Evolutionary conservation across 1,140 invertebrate species (phyloP).

Genomic region (Drosophila triauraria): DNA sequence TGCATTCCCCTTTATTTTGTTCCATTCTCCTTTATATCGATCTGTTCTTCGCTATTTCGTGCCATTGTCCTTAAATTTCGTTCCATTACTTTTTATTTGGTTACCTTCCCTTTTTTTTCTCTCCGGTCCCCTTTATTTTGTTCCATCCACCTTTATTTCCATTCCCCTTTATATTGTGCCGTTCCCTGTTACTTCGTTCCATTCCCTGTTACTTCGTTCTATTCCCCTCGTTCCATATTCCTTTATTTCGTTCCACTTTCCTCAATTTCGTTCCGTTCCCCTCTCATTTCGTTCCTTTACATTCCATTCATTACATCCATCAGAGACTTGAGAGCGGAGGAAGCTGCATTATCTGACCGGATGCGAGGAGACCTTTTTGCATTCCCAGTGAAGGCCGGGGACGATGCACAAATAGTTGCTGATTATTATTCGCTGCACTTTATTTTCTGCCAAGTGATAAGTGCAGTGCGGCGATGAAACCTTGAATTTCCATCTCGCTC

Average conservation of each 20-base stretch:
- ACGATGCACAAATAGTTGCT: constrained; percentile 3
- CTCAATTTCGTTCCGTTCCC: background rate
- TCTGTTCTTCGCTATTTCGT: background rate
- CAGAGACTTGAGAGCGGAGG: constrained; percentile 7
- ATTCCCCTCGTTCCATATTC: background rate
- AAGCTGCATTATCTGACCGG: constrained; percentile 7
- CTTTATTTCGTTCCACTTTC: background rate
- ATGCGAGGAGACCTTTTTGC: constrained; percentile 4
- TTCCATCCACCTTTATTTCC: too few species aligned
- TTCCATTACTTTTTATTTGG: too few species aligned
- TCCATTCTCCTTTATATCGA: background rate
- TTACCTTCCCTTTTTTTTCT: too few species aligned
- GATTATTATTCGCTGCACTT: background rate
- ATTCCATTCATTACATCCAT: background rate
- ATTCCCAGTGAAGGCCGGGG: background rate
- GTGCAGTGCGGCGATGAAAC: constrained; percentile 6
- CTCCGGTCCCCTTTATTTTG: too few species aligned
- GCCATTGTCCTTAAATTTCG: too few species aligned
- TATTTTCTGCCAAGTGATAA: constrained; percentile 14
- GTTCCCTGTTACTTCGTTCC: too few species aligned
- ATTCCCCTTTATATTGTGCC: too few species aligned
- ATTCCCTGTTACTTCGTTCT: too few species aligned
- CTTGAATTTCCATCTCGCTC: constrained; percentile 30
- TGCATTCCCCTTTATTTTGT: background rate
- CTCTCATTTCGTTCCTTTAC: too few species aligned